A percentile compares a stretch with the other conserved stretches of the same genome.
phyloP scores from a whole-genome alignment of 2,888 invertebrate species.

The Eudemis profundana region DNA sequence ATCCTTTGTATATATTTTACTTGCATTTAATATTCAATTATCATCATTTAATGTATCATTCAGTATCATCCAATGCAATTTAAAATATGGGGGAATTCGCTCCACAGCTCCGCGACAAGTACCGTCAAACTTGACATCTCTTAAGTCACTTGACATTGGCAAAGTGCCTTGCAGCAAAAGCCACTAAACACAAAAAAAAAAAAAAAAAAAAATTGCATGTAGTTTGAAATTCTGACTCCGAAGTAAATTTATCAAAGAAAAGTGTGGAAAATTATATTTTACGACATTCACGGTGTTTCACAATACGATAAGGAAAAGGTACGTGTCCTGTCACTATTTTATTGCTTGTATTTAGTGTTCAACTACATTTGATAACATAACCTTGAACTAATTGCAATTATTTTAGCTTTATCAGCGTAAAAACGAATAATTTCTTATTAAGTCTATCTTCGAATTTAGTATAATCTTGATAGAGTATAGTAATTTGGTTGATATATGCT shows the following conservation, averaged over 20 bases:
- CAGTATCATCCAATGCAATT: too few relatives aligned
- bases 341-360: neutral
- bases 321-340: constrained; percentile 2
- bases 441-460: neutral
- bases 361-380: constrained; percentile 31
- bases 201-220: neutral
- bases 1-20: too few relatives aligned
- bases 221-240: constrained; percentile 10
- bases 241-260: constrained; percentile 35
- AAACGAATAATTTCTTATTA: neutral
- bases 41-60: too few relatives aligned
- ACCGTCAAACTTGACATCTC: too few relatives aligned
- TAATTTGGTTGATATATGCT: too few relatives aligned
- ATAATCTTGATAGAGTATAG: neutral
- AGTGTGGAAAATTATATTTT: neutral
- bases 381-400: constrained; percentile 27
- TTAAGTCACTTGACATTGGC: too few relatives aligned
- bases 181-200: too few relatives aligned
- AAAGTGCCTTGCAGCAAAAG: too few relatives aligned
- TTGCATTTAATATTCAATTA: too few relatives aligned
- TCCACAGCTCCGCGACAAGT: too few relatives aligned
- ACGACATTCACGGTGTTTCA: neutral
- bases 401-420: neutral
- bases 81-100: too few relatives aligned
- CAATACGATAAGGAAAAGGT: constrained; percentile 24